Base-by-base conservation (phyloP, 1,140 invertebrate species). In the Brevipalpus yothersi region DNA sequence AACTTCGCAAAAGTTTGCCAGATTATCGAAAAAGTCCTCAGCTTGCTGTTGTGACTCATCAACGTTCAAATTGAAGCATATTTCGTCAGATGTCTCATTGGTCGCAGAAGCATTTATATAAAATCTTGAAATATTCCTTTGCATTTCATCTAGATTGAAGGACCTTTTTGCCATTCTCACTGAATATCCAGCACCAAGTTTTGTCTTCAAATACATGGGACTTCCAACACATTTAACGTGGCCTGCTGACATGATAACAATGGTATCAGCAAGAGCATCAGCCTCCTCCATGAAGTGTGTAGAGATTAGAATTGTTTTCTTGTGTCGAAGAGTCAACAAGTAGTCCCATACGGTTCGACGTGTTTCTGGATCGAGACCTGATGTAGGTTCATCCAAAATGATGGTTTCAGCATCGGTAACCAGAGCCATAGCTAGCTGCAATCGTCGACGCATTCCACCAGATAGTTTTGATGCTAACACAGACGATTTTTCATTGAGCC, bases 271-370 rank as follows among this genome's bases (percentile, higher is more conserved):
- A 0, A 78, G 66, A 8, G 67, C 56, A 58, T 97, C 92, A 11
- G 92, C 92, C 74, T 97, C 93, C 72, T 96, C 92, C 89, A 97
- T 94, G 70, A 89, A 93, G 72, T 97, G 92, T 0, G 92, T 97
- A 3, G 88, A 92, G 2, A 97, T 76, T 9, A 97, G 72, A 66
- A 96, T 84, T 1, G 89, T 92, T 19, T 68, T 63, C 73, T 78
- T 65, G 23, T 58, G 54, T 47, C 65, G 53, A 11, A 65, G 45
- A 23, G 60, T 21, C 0, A 61, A 43, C 10, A 77, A 64, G 13
- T 76, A 64, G 62, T 80, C 78, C 80, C 80, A 81, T 57, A 81
- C 75, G 54, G 72, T 71, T 62, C 76, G 68, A 41, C 79, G 67
- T 5, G 76, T 74, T 62, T 71, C 74, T 11, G 78, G 78, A 67